phyloP scores from a whole-genome alignment of 1,140 invertebrate genomes.

The Phymorhynchus buccinoides region DNA sequence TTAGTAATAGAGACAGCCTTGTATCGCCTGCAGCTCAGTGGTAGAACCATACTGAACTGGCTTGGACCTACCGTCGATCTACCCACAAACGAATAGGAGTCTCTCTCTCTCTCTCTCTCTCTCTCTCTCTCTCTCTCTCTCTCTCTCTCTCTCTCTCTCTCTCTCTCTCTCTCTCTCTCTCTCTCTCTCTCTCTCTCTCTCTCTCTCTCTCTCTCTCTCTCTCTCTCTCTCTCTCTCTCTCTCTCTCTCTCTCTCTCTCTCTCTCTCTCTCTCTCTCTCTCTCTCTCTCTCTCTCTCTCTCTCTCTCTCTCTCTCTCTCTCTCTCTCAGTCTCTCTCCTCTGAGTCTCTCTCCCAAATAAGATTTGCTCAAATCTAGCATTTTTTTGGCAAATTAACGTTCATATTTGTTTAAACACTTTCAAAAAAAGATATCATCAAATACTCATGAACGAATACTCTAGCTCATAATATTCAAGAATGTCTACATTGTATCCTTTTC shows the following conservation, averaged over 20 bases:
- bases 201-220: background rate
- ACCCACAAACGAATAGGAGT: no score
- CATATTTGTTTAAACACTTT: no score
- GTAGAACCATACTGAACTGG: background rate
- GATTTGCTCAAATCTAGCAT: no score
- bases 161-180: background rate
- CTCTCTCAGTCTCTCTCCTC: background rate
- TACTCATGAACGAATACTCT: no score
- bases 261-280: background rate
- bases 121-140: conserved; percentile 3
- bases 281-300: background rate
- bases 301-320: background rate
- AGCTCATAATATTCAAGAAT: no score
- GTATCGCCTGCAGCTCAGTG: background rate
- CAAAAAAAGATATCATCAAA: no score
- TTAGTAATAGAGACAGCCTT: background rate
- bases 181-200: background rate
- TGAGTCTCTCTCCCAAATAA: no score
- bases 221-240: background rate
- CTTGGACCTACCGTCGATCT: background rate
- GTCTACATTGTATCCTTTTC: no score
- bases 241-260: background rate
- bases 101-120: conserved; percentile 1
- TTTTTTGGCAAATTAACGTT: no score
- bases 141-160: background rate